Evolutionary conservation across 2,797 vertebrate species (phyloP), one percentile per base, ranked within the genome.

Genomic region (Silurus lanzhouensis): DNA sequence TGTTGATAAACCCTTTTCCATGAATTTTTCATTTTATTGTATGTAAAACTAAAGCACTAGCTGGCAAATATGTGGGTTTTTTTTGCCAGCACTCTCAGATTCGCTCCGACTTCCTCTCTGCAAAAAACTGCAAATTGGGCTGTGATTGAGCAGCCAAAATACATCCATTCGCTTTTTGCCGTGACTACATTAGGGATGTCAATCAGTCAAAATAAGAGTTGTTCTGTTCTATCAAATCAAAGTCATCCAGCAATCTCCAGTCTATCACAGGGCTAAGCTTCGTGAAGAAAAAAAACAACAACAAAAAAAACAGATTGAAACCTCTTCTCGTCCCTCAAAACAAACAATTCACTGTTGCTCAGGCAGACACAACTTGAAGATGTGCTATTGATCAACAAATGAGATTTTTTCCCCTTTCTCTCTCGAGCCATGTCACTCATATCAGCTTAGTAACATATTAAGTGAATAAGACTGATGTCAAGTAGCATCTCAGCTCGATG

Each of bases 391-490:
- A 82, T 82, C 84, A 44, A 17, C 70, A 64, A 67, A 66, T 20
- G 22, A 22, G 46, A 22, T 84, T 77, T 61, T 52, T 52, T n/a
- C 25, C 48, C 25, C 27, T n/a, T 60, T 79, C 25, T 78, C 19
- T 68, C 55, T 52, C 55, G 1, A 38, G 9, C 76, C 66, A 44
- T n/a, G 58, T 64, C 58, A 38, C 38, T 58, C 27, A 12, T 79
- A 76, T 67, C 79, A 74, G 60, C 63, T 81, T n/a, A 58, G 80
- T 31, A 83, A 82, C 55, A 52, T 61, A 77, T 78, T 77, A 77
- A 83, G 64, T 82, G 85, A 87, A 87, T 77, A 81, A 38, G 52
- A 72, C 86, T 84, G 85, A 85, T 79, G 82, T 84, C 81, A 82
- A 84, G 79, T 85, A 66, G 85, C 72, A 74, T 79, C 78, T 12